A percentile compares a stretch with the other conserved stretches of the same genome.
Evolutionary conservation across 2,797 vertebrate species (phyloP).

Genomic region (Bovichtus diacanthus): DNA sequence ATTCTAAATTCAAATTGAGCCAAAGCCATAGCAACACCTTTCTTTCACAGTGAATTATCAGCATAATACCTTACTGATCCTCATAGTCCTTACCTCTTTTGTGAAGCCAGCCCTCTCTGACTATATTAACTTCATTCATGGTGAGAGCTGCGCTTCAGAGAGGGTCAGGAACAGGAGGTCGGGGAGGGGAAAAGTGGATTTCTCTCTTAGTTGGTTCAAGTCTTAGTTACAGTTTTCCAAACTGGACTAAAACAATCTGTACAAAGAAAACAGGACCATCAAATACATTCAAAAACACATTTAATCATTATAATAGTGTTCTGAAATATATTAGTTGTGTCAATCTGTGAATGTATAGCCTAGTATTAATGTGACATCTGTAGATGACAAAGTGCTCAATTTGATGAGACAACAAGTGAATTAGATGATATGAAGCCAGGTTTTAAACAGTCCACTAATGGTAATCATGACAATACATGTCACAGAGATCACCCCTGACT

Average conservation of each 20-base stretch:
- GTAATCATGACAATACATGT: neutral
- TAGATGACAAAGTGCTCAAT: neutral
- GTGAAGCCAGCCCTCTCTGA: slow-evolving; percentile 93
- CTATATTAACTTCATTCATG: slow-evolving; percentile 90
- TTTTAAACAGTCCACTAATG: neutral
- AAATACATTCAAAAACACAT: neutral
- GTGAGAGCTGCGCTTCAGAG: slow-evolving; percentile 62
- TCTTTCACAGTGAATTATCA: neutral
- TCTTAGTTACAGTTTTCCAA: slow-evolving; percentile 47
- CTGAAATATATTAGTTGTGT: neutral
- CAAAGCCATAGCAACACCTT: neutral
- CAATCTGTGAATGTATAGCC: neutral
- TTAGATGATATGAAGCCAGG: neutral
- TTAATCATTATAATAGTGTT: neutral
- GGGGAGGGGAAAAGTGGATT: slow-evolving; percentile 47
- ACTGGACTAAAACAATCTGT: slow-evolving; percentile 42
- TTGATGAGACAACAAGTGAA: neutral
- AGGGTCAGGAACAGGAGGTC: slow-evolving; percentile 53
- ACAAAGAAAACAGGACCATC: slow-evolving; percentile 3
- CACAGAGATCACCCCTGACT: neutral
- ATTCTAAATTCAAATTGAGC: neutral
- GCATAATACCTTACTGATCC: neutral
- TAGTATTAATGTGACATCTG: neutral
- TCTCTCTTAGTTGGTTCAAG: slow-evolving; percentile 38
- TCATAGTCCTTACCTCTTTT: slow-evolving; percentile 86